phyloP scores from a whole-genome alignment of 2,797 vertebrate species.

The Danionella dracula region DNA sequence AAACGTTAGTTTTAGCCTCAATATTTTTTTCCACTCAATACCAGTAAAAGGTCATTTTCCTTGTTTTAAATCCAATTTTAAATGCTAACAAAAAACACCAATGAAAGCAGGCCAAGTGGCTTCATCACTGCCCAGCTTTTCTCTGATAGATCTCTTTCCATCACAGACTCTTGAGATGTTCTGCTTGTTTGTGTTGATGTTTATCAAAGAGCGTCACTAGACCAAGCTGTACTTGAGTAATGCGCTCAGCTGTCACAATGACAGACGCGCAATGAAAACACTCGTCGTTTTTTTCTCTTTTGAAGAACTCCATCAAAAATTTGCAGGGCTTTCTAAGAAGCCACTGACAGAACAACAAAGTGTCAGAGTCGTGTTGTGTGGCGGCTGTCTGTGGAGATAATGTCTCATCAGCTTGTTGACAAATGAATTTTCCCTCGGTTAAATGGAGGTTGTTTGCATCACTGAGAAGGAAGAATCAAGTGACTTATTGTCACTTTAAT shows the following conservation, averaged over 20 bases:
- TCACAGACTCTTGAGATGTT: constrained; percentile 32
- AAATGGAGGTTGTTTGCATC: constrained; percentile 42
- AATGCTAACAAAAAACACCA: too few relatives aligned
- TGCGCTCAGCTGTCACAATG: constrained; percentile 29
- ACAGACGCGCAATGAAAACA: constrained; percentile 27
- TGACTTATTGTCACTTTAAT: too few relatives aligned
- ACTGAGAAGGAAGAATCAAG: too few relatives aligned
- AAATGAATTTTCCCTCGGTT: constrained; percentile 43
- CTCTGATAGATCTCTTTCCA: constrained; percentile 36
- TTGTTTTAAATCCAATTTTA: too few relatives aligned
- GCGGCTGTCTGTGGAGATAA: constrained; percentile 39
- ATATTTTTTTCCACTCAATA: too few relatives aligned
- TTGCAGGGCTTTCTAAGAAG: constrained; percentile 25
- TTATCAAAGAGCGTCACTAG: constrained; percentile 39
- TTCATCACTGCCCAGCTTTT: neutral
- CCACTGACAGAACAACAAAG: constrained; percentile 37
- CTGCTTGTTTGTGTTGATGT: constrained; percentile 39
- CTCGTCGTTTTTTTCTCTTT: constrained; percentile 33
- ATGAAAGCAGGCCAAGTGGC: neutral
- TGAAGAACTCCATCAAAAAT: constrained; percentile 51
- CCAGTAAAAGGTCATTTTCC: too few relatives aligned
- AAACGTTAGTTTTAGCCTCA: too few relatives aligned
- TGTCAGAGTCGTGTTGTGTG: constrained; percentile 30
- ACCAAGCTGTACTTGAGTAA: constrained; percentile 20
- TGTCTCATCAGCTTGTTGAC: constrained; percentile 48